Evolutionary conservation across 2,888 invertebrate genomes (phyloP).

Genomic region (Tricholauxania praeusta): DNA sequence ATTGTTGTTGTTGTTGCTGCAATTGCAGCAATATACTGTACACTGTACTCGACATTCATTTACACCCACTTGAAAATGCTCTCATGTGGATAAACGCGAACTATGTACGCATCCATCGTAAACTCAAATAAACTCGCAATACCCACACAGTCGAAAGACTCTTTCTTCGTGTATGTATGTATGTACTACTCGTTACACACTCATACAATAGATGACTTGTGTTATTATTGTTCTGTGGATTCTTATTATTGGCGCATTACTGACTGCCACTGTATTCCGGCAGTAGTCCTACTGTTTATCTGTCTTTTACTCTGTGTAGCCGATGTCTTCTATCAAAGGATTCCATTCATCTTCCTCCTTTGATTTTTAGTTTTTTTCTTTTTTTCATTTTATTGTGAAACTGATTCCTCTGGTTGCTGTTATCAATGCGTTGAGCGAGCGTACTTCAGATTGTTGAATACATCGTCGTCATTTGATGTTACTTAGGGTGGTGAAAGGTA

Average conservation of each 20-base stretch:
- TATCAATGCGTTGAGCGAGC: no score
- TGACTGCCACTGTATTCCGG: slow-evolving; percentile 7
- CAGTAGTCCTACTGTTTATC: background rate
- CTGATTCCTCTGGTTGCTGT: no score
- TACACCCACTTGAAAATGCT: slow-evolving; percentile 28
- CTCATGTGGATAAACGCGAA: slow-evolving; percentile 3
- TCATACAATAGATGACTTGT: slow-evolving; percentile 18
- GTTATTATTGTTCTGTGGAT: background rate
- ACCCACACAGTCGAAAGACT: no score
- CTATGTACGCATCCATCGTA: background rate
- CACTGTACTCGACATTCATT: slow-evolving; percentile 7
- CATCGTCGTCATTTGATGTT: no score
- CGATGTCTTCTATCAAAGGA: slow-evolving; percentile 27
- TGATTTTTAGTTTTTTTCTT: background rate
- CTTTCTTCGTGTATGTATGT: no score
- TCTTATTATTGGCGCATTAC: slow-evolving; percentile 8
- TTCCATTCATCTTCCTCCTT: slow-evolving; percentile 29
- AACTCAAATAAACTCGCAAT: no score
- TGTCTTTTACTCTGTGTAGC: background rate
- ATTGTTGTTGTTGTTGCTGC: slow-evolving; percentile 3
- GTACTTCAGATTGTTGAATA: no score
- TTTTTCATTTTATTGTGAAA: no score
- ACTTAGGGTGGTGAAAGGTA: no score
- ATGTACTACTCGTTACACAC: no score
- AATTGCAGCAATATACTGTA: slow-evolving; percentile 6